phyloP scores from a whole-genome alignment of 2,888 invertebrate species.

The Drosophila flavopinicola region DNA sequence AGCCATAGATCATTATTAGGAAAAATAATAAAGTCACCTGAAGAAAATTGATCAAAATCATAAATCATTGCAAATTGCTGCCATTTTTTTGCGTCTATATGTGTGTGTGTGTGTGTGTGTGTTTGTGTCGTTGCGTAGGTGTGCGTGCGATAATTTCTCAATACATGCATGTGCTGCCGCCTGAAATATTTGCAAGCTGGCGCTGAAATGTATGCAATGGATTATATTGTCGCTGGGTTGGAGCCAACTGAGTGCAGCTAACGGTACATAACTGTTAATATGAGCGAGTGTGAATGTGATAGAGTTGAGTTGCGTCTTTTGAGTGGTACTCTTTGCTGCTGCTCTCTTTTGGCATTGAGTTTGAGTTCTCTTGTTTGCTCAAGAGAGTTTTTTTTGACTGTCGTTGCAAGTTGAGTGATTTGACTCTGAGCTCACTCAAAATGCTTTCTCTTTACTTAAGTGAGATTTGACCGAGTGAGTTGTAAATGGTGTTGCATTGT shows the following conservation, averaged over 20 bases:
- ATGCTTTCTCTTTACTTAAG: not conserved
- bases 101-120: conserved; percentile 16
- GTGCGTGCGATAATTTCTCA: conserved; percentile 53
- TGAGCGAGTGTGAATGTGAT: conserved; percentile 1
- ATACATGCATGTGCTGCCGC: conserved; percentile 41
- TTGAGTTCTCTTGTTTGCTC: not conserved
- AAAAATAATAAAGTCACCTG: conserved; percentile 74
- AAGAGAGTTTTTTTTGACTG: conserved; percentile 3
- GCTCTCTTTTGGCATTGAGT: not conserved
- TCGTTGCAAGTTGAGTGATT: not conserved
- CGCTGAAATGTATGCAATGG: conserved; percentile 43
- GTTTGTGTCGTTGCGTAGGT: conserved; percentile 11
- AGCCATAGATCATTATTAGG: conserved; percentile 70
- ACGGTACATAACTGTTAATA: not conserved
- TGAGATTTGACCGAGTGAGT: not conserved
- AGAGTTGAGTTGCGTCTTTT: no score
- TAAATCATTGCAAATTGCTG: conserved; percentile 72
- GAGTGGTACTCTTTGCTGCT: conserved; percentile 9
- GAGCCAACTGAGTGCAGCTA: not conserved
- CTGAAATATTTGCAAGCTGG: conserved; percentile 51
- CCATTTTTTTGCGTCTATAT: conserved; percentile 44
- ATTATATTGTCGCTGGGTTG: not conserved
- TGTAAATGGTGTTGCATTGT: not conserved
- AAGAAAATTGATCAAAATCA: conserved; percentile 75
- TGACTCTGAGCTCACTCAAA: not conserved